Evolutionary conservation across 1,140 invertebrate genomes (phyloP), one percentile per base, ranked within the genome.

Genomic region (Hypothenemus hampei): DNA sequence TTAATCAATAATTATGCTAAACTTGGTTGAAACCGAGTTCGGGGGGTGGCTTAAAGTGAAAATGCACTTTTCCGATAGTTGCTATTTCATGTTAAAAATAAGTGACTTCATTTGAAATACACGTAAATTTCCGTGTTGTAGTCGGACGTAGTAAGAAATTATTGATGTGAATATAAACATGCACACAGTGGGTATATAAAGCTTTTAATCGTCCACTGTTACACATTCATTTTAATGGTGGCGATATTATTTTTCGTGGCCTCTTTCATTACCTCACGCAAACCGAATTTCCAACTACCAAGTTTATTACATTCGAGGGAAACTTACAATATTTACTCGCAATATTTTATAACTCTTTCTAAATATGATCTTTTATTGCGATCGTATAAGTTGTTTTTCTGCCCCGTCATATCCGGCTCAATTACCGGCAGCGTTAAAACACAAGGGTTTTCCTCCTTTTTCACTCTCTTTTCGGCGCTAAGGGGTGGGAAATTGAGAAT

Each of bases 151-250:
- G 10, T 24, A 41, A 23, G 31, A 22, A 53, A 53, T 53, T 45
- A 53, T 53, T 53, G 41, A 53, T 45, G 39, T 36, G 26, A 45
- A 36, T 44, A 53, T 53, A 44, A 43, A 53, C 50, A 45, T 44
- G 50, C 50, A 53, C 37, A 45, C 40, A 36, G 7, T 13, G 33
- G 47, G 8, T 11, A 13, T 39, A 52, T 29, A 53, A 45, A 45
- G 31, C 41, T 53, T 53, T 53, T 44, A 53, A 44, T 45, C 40
- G 26, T 45, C 18, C 15, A 45, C 41, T 23, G 50, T 35, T 40
- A 45, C 43, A 24, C 50, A 53, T 53, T 53, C 36, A 53, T 23
- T 53, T 53, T 53, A 53, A 53, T 45, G 50, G 22, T 37, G 24
- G 50, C 24, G 22, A 33, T 53, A 53, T 45, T 44, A 40, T 23